Evolutionary conservation across 2,888 invertebrate genomes (phyloP), one percentile per base, ranked within the genome.

Genomic region (Drosophila ochracea): DNA sequence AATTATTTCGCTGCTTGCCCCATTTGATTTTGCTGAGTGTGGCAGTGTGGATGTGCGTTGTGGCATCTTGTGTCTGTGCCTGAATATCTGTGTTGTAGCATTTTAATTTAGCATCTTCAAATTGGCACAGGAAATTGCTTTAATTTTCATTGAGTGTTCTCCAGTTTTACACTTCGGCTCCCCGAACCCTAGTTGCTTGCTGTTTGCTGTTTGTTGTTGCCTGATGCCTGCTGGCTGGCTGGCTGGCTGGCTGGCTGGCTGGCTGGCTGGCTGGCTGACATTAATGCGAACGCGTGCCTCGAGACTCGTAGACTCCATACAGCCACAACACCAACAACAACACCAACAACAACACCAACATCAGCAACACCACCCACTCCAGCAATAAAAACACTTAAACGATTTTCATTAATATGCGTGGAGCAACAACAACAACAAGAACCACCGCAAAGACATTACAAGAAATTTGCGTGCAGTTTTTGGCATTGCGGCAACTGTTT

Each of bases 71-170:
- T 5, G 7, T 52, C 39, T 39, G 39, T 33, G 41, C 7, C 76
- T 84, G 80, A 28, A 28, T 28, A 28, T 57, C 37, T 57, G 37
- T 57, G 57, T 57, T 39, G 57, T 28, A 57, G 57, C 70, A 78
- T 85, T 88, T 88, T 82, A 83, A 80, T 91, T 90, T 85, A 85
- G 82, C 77, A 81, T 83, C 80, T 84, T 83, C 68, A 84, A 87
- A 90, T 87, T 85, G 89, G 84, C 78, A 85, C 90, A 90, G 89
- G 89, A 91, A 89, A 91, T 90, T 84, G 80, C 91, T 87, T 84
- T 83, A 87, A 91, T 88, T 90, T 79, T 80, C 83, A 85, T 87
- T 84, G 83, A 89, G 89, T 87, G 83, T 71, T 87, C 74, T 58
- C 76, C 65, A 63, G 30, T 71, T 87, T 73, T 59, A 76, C 67